Base-by-base conservation (phyloP, 2,113 vertebrate genomes). In the Stegostoma tigrinum region DNA sequence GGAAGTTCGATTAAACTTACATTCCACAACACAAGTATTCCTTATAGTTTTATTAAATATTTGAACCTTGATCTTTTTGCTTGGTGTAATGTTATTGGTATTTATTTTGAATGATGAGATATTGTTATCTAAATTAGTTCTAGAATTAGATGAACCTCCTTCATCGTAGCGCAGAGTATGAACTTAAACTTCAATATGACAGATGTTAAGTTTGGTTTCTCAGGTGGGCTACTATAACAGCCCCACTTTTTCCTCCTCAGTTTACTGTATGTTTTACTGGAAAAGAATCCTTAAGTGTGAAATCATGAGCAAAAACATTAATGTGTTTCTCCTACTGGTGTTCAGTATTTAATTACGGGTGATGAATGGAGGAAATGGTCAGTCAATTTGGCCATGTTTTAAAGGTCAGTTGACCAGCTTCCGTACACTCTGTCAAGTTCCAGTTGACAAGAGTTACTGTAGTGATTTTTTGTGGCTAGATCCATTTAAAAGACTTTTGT, bases 31-130 rank as follows among this genome's bases (percentile, higher is more conserved):
- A 70, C 66, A 94, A 67, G 38, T 48, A 67, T 67, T 67, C 91
- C 91, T 94, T 94, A 94, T 70, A 66, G 91, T 94, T 70, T 68
- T 91, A 91, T 64, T 91, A 91, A 91, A 91, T 64, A 91, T 64
- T 64, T 91, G 89, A 91, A 34, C 55, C 55, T 66, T 91, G 89
- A 91, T 66, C 34, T 15, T 66, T 91, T 66, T 66, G 61, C 89
- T 91, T 91, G 86, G 87, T 34, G 87, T 90, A 61, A 90, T 90
- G 52, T 90, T 90, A 90, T 90, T 91, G 55, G 61, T 91, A 66
- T 66, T 66, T 91, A 91, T 91, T 91, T 91, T 91, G 55, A 91
- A 91, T 91, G 89, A 91, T n/a, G 89, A 19, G 55, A 91, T 91
- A 66, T 64, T 91, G 89, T n/a, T 91, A 64, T 91, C 38, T 91